These are phyloP conservation scores for Poeciliopsis gracilis DNA, from an alignment of 2,797 vertebrate genomes.

Conservation along the genomic window DNA sequence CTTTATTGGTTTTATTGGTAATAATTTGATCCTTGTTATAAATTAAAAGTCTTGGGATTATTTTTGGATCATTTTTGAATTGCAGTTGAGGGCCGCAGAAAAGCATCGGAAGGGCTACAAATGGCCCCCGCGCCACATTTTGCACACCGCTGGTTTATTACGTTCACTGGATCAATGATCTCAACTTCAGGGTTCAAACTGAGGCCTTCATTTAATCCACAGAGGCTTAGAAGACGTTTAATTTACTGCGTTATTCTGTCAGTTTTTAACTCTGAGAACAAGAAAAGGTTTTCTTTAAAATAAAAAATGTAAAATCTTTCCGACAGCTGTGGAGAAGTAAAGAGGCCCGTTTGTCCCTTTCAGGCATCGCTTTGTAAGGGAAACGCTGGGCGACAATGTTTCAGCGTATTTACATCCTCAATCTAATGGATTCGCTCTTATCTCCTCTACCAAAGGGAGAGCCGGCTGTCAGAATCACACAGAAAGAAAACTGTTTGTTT, in stretches of 20 bases:
- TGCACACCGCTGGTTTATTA: too few relatives aligned
- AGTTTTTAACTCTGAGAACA: too few relatives aligned
- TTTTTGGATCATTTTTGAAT: too few relatives aligned
- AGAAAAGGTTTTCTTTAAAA: conserved; percentile 58
- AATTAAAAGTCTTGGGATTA: too few relatives aligned
- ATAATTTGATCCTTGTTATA: too few relatives aligned
- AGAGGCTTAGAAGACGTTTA: conserved; percentile 77
- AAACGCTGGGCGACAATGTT: conserved; percentile 63
- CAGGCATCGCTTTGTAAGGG: conserved; percentile 73
- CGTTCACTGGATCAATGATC: conserved; percentile 72
- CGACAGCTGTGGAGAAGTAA: conserved; percentile 77
- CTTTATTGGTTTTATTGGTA: too few relatives aligned
- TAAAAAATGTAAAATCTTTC: conserved; percentile 72
- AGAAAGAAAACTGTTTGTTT: conserved; percentile 69
- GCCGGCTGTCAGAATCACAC: conserved; percentile 63
- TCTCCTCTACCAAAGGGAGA: conserved; percentile 68
- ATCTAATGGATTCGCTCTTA: conserved; percentile 66
- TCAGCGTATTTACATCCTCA: conserved; percentile 67
- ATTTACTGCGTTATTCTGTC: conserved; percentile 45
- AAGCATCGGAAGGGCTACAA: too few relatives aligned
- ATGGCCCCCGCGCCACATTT: too few relatives aligned
- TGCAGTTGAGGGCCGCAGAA: too few relatives aligned
- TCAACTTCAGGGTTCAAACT: conserved; percentile 79
- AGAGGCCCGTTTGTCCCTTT: conserved; percentile 73
- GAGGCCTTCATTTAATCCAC: conserved; percentile 75